Evolutionary conservation across 2,113 vertebrate species (phyloP).

Genomic region (Gorsachius goisagi): DNA sequence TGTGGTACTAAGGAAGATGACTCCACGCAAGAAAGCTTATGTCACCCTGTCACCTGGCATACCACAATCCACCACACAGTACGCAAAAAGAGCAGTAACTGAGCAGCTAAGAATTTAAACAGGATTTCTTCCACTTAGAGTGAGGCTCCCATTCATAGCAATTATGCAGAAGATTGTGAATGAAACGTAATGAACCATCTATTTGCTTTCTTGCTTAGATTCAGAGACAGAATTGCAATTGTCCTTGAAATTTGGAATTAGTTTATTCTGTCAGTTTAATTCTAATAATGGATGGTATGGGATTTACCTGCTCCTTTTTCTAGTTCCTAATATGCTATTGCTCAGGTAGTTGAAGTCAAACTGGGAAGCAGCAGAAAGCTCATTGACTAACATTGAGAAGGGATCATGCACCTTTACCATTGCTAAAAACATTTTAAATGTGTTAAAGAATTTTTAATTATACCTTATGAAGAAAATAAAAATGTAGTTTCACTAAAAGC

Average conservation of each 20-base stretch:
- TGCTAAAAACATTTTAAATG: not conserved
- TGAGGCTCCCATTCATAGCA: not conserved
- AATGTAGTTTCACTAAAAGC: slow-evolving; percentile 9
- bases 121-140: not conserved
- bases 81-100: fast-evolving
- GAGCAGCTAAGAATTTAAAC: not conserved
- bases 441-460: not conserved
- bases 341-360: not conserved
- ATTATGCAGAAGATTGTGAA: not conserved
- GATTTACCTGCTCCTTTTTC: not conserved
- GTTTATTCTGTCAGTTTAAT: not conserved
- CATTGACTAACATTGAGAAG: not conserved
- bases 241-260: not conserved
- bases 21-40: not conserved
- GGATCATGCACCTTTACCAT: not conserved
- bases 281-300: not conserved
- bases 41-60: not conserved
- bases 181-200: not conserved
- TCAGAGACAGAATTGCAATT: not conserved
- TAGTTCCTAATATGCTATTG: not conserved
- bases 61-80: fast-evolving
- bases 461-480: not conserved
- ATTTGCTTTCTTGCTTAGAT: not conserved
- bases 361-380: not conserved
- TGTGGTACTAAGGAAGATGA: not conserved